A percentile compares a stretch with the other conserved stretches of the same genome.
phyloP scores from a whole-genome alignment of 53 echinoderm and acorn worm species.

The Arbacia lixula region DNA sequence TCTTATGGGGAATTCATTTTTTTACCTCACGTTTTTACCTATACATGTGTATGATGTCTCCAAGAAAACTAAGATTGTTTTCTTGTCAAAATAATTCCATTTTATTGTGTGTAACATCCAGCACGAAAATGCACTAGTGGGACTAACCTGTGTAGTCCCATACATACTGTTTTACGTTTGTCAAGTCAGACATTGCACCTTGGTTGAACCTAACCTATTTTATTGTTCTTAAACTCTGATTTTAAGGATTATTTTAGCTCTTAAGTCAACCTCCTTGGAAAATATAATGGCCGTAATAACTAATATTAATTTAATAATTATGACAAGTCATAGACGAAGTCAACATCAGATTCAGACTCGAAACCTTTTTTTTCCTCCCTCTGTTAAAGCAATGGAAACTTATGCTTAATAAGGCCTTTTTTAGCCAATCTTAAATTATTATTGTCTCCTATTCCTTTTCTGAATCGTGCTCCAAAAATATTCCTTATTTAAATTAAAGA shows the following conservation, averaged over 20 bases:
- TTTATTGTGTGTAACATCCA: constrained; percentile 6
- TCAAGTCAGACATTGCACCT: constrained; percentile 16
- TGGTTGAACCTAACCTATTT: not conserved
- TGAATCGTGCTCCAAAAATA: not conserved
- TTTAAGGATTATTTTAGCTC: not conserved
- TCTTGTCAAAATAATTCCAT: too few species aligned
- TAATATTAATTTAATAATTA: not conserved
- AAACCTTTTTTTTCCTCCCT: not conserved
- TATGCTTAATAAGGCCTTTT: too few species aligned
- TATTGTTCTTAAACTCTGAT: not conserved
- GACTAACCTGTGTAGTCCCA: constrained; percentile 13
- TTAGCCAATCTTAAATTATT: not conserved
- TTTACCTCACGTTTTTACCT: not conserved
- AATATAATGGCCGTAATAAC: not conserved
- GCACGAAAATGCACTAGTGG: constrained; percentile 17
- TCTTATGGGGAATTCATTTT: not conserved
- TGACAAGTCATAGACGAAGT: not conserved
- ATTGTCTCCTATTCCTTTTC: not conserved
- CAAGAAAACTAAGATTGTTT: not conserved
- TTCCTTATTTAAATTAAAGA: not conserved
- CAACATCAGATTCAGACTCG: too few species aligned
- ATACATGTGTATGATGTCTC: not conserved
- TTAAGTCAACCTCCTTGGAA: not conserved
- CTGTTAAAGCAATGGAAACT: not conserved
- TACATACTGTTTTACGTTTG: not conserved